These are phyloP conservation scores for Eolophus roseicapilla DNA, from an alignment of 2,113 vertebrate species.

Conservation along the genomic window DNA sequence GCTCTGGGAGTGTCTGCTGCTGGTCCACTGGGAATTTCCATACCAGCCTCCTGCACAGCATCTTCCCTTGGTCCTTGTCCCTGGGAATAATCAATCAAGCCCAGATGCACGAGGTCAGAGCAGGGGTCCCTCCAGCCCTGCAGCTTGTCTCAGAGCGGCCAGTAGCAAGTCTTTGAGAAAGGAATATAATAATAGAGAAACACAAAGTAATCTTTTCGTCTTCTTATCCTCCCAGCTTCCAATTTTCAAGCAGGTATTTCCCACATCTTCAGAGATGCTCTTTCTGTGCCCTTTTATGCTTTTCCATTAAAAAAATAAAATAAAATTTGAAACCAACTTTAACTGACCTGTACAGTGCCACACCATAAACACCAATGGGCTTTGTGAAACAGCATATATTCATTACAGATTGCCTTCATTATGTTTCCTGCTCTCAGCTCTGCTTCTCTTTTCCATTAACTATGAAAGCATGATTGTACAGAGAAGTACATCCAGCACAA, in stretches of 20 bases:
- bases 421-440: background rate
- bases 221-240: background rate
- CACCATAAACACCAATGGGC: background rate
- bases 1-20: background rate
- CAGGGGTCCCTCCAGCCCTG: background rate
- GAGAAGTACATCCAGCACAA: background rate
- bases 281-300: background rate
- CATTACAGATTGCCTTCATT: background rate
- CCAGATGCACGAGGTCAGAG: accelerated
- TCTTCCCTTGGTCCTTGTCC: background rate
- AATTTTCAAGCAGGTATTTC: background rate
- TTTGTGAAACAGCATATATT: background rate
- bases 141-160: background rate
- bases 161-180: background rate
- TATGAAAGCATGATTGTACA: background rate
- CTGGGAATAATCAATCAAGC: background rate
- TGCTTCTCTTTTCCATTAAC: background rate
- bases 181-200: background rate
- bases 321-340: background rate
- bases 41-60: background rate
- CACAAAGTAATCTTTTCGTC: background rate
- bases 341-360: background rate
- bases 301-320: background rate
- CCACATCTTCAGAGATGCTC: background rate
- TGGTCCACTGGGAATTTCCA: background rate